Evolutionary conservation across 2,113 vertebrate species (phyloP).

Genomic region (Trematomus loennbergii): DNA sequence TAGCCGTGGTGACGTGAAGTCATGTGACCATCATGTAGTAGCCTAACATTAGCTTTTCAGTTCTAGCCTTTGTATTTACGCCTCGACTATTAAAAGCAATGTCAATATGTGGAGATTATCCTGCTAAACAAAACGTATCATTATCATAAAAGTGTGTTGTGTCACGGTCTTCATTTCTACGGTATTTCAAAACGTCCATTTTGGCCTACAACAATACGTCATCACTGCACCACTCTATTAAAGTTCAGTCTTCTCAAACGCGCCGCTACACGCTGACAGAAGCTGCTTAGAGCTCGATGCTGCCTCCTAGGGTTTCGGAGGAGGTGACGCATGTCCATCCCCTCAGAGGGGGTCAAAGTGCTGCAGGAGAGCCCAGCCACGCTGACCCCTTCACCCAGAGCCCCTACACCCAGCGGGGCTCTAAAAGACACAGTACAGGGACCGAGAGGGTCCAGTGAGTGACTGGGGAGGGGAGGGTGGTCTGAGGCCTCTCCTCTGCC

Average conservation of each 20-base stretch:
- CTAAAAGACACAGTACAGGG: constrained; percentile 11
- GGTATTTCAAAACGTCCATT: too few species aligned
- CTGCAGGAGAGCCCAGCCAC: constrained; percentile 73
- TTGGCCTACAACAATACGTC: too few species aligned
- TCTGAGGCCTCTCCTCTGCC: constrained; percentile 69
- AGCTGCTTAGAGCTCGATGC: constrained; percentile 6
- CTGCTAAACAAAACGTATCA: too few species aligned
- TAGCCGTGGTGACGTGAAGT: too few species aligned
- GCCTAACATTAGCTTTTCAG: too few species aligned
- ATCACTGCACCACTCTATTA: not conserved
- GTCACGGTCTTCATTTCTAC: too few species aligned
- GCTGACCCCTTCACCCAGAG: constrained; percentile 46
- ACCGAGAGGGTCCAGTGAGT: not conserved
- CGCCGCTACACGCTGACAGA: constrained; percentile 19
- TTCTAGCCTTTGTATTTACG: too few species aligned
- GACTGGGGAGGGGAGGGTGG: constrained; percentile 55
- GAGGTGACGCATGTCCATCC: constrained; percentile 60
- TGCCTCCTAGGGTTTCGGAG: constrained; percentile 61
- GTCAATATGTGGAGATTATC: too few species aligned
- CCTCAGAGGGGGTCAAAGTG: constrained; percentile 74
- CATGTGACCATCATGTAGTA: too few species aligned
- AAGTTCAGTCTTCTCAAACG: constrained; percentile 55
- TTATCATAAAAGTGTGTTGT: too few species aligned
- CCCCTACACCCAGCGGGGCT: not conserved
- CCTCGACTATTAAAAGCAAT: too few species aligned